These are phyloP conservation scores for Scomber colias DNA, from an alignment of 2,113 vertebrate genomes.

Conservation along the genomic window DNA sequence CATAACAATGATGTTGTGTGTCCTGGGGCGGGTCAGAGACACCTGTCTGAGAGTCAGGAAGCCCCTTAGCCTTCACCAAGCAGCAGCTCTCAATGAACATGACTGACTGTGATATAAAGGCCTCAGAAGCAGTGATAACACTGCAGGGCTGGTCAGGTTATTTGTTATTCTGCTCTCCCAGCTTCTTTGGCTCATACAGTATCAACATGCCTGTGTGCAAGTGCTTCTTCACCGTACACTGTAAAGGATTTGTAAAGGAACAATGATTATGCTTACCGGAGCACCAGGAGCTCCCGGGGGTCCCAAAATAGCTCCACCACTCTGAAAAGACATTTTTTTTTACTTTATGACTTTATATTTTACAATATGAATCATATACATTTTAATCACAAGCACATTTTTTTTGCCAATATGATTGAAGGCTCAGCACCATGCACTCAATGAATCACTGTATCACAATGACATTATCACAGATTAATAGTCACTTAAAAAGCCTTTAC, in stretches of 20 bases:
- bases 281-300: slow-evolving; percentile 92
- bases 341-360: slow-evolving; percentile 50
- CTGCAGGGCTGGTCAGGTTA: slow-evolving; percentile 47
- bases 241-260: slow-evolving; percentile 54
- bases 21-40: slow-evolving; percentile 60
- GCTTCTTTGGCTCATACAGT: slow-evolving; percentile 48
- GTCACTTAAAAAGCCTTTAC: slow-evolving; percentile 81
- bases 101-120: slow-evolving; percentile 59
- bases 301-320: slow-evolving; percentile 85
- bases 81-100: slow-evolving; percentile 50
- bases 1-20: slow-evolving; percentile 74
- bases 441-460: slow-evolving; percentile 28
- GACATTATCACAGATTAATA: slow-evolving; percentile 14
- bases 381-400: slow-evolving; percentile 32
- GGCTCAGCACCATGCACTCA: slow-evolving; percentile 1
- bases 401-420: slow-evolving; percentile 31
- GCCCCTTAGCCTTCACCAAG: slow-evolving; percentile 59
- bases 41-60: slow-evolving; percentile 65
- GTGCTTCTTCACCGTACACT: slow-evolving; percentile 46
- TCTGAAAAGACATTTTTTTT: slow-evolving; percentile 82
- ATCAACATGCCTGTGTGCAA: slow-evolving; percentile 49
- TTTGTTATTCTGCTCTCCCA: slow-evolving; percentile 66
- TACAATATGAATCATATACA: slow-evolving; percentile 51
- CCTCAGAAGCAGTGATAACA: slow-evolving; percentile 61
- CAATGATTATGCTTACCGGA: slow-evolving; percentile 86